Percentiles rank a stretch among this genome's conserved stretches.
phyloP scores from a whole-genome alignment of 2,888 invertebrate genomes.

The Hemithea aestivaria region DNA sequence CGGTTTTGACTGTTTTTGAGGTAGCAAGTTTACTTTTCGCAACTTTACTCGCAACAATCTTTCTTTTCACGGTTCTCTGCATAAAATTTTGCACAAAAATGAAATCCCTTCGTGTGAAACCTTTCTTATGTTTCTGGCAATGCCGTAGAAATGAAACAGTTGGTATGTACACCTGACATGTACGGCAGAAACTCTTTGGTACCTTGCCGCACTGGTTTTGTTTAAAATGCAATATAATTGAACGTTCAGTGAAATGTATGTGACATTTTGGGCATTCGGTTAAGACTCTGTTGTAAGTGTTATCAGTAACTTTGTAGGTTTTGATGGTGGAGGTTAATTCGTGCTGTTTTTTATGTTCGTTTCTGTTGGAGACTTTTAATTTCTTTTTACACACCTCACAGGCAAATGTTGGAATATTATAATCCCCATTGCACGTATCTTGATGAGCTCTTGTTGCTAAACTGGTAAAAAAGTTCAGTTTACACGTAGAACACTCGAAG shows the following conservation, averaged over 20 bases:
- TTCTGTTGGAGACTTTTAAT: conserved; percentile 29
- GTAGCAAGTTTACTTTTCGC: too few relatives aligned
- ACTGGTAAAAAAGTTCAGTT: conserved; percentile 32
- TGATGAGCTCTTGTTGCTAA: conserved; percentile 15
- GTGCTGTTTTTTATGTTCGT: conserved; percentile 41
- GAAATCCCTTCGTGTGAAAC: conserved; percentile 21
- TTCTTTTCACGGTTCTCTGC: too few relatives aligned
- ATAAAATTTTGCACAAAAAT: conserved; percentile 3
- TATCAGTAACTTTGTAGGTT: conserved; percentile 30
- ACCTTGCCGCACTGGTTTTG: conserved; percentile 17
- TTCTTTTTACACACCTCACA: conserved; percentile 36
- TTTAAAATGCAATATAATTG: conserved; percentile 32
- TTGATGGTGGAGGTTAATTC: conserved; percentile 30
- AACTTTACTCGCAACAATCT: too few relatives aligned
- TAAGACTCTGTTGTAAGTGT: conserved; percentile 29
- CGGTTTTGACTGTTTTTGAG: too few relatives aligned
- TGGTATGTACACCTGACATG: conserved; percentile 28
- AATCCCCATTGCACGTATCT: not conserved
- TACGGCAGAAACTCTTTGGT: conserved; percentile 20
- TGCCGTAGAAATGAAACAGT: conserved; percentile 5
- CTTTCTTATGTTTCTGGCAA: conserved; percentile 7
- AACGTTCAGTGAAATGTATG: conserved; percentile 36
- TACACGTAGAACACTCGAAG: conserved; percentile 38
- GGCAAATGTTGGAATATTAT: too few relatives aligned
- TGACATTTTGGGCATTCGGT: conserved; percentile 41